Base-by-base conservation (phyloP, 2,797 vertebrate genomes). In the Remorina albescens region DNA sequence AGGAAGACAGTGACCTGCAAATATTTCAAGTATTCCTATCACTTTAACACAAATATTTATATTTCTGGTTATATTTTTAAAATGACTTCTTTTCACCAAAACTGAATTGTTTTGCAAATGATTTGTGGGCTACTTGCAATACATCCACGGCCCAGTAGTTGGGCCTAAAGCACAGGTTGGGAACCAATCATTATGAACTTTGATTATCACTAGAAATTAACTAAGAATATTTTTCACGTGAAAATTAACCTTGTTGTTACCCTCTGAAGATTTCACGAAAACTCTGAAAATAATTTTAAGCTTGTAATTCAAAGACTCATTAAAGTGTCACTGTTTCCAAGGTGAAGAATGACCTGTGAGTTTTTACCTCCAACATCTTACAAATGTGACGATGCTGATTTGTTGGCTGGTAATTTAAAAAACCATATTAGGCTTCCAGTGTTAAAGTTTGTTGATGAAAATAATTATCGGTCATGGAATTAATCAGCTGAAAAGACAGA, bases 381-480 rank as follows among this genome's bases (percentile, higher is more conserved):
- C 15, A 37, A 51, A 42, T 55, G 2, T 0, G 8, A 25, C 0
- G 0, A 19, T 16, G 46, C 2, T 41, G 10, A 59, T 36, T 5
- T 19, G 44, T 50, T 2, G 8, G 6, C 6, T 5, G 2, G 10
- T 25, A 32, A 28, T 64, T 46, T 42, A 13, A 50, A 61, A 19
- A n/a, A 28, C 13, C 13, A 28, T 26, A 34, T 70, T 16, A 42
- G 7, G 32, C 13, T 44, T 64, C 4, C 25, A 47, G n/a, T 0
- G 2, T 21, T 64, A 11, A 32, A 54, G 19, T 30, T 28, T 15
- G 8, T 30, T 9, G 60, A 47, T 46, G 42, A 25, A 59, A 74
- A 25, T 30, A 44, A 67, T 49, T 26, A 41, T 56, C 30, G 2
- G 56, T 61, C n/a, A n/a, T 42, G 25, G 67, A 59, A 60, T 59